Evolutionary conservation across 2,888 invertebrate species (phyloP).

Genomic region (Eumerus sabulonum): DNA sequence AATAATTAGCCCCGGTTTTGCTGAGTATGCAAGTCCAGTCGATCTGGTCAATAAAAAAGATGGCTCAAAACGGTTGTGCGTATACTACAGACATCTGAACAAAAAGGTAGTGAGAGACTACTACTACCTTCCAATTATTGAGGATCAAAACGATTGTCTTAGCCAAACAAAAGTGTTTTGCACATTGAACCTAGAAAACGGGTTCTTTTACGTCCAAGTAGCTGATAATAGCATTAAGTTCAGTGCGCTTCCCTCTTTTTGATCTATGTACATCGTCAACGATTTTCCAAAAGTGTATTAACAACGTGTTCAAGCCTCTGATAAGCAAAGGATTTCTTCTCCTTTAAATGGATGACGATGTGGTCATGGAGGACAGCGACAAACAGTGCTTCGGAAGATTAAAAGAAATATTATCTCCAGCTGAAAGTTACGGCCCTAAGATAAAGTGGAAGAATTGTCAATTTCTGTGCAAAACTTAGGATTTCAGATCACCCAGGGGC

Average conservation of each 20-base stretch:
- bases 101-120: constrained; percentile 38
- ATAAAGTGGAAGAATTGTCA: constrained; percentile 69
- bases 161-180: constrained; percentile 70
- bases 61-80: constrained; percentile 47
- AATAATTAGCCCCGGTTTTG: constrained; percentile 42
- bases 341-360: constrained; percentile 70
- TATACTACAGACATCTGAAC: constrained; percentile 53
- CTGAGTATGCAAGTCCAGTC: no score
- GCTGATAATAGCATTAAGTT: constrained; percentile 63
- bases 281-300: constrained; percentile 68
- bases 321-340: background rate
- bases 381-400: constrained; percentile 1
- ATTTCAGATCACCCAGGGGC: constrained; percentile 71
- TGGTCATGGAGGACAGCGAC: constrained; percentile 53
- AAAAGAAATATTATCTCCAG: no score
- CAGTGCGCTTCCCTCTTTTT: constrained; percentile 74
- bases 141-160: constrained; percentile 71
- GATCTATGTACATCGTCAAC: constrained; percentile 72
- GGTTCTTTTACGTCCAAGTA: constrained; percentile 73
- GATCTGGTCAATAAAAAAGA: constrained; percentile 26
- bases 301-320: constrained; percentile 31
- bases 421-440: constrained; percentile 43
- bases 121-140: constrained; percentile 66
- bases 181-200: constrained; percentile 71
- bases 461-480: constrained; percentile 71